Conservation (phyloP, 2,888 invertebrate species). For the Cactoblastis cactorum region DNA sequence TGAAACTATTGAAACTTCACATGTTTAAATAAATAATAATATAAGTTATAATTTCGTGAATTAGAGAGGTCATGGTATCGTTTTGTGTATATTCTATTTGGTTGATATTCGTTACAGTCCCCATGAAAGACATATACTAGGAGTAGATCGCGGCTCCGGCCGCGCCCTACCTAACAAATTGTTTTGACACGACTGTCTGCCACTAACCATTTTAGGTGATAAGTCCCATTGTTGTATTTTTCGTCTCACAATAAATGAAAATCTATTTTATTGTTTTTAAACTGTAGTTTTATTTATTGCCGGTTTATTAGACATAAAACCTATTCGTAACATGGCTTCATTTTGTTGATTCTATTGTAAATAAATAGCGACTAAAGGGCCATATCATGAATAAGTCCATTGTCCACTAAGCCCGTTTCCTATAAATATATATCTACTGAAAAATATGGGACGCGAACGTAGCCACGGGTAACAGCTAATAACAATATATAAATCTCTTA, state of each 20-base stretch:
- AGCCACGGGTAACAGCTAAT: too few relatives aligned
- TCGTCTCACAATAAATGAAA: slow-evolving; percentile 80
- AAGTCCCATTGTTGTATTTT: slow-evolving; percentile 80
- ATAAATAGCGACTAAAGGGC: too few relatives aligned
- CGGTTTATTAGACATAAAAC: not conserved
- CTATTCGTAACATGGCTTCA: not conserved
- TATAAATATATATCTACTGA: too few relatives aligned
- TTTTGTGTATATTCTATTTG: slow-evolving; percentile 73
- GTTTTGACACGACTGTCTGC: slow-evolving; percentile 76
- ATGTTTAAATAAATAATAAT: slow-evolving; percentile 66
- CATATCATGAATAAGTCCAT: too few relatives aligned
- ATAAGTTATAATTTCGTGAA: slow-evolving; percentile 73
- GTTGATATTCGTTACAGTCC: slow-evolving; percentile 75
- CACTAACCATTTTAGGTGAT: slow-evolving; percentile 78
- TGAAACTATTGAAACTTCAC: slow-evolving; percentile 74
- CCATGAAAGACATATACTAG: slow-evolving; percentile 78
- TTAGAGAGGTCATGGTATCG: slow-evolving; percentile 64
- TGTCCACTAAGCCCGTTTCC: too few relatives aligned
- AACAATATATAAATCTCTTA: too few relatives aligned
- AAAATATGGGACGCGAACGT: too few relatives aligned
- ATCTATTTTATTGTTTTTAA: slow-evolving; percentile 80
- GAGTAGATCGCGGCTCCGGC: slow-evolving; percentile 36
- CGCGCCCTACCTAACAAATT: slow-evolving; percentile 49
- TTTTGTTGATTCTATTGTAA: too few relatives aligned
- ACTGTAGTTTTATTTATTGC: slow-evolving; percentile 61